Conservation (phyloP, 2,113 vertebrate genomes). For the Merops nubicus region DNA sequence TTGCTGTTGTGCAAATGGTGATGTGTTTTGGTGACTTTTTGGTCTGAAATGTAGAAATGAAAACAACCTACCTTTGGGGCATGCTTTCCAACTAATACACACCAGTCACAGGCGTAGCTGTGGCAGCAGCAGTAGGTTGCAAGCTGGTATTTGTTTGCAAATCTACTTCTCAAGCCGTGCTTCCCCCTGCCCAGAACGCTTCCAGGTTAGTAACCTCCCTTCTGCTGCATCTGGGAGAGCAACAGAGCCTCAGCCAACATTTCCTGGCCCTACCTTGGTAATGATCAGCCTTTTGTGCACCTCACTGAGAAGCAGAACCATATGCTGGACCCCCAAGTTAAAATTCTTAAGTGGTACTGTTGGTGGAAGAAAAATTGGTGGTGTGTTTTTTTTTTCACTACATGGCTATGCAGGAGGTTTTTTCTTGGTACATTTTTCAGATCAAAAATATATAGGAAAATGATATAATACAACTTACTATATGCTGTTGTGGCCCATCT, state of each 20-base stretch:
- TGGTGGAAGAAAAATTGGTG: neutral
- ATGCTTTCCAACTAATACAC: accelerated
- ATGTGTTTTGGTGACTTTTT: neutral
- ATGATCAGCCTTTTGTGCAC: neutral
- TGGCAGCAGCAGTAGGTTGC: neutral
- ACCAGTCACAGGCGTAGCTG: neutral
- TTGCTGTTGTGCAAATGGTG: neutral
- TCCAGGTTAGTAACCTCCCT: neutral
- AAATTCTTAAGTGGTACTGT: neutral
- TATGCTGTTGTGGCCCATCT: conserved; percentile 48
- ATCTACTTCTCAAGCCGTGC: neutral
- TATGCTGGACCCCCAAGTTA: neutral
- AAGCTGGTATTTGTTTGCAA: neutral
- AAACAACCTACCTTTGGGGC: neutral
- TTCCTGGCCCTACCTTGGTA: neutral
- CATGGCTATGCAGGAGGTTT: neutral
- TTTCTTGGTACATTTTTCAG: neutral
- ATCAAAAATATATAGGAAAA: neutral
- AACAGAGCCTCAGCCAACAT: neutral
- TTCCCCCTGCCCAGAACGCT: neutral
- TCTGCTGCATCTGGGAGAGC: neutral
- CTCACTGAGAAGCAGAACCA: neutral
- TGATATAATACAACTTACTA: conserved; percentile 17
- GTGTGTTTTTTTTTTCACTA: neutral
- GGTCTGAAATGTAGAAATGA: neutral